Evolutionary conservation across 1,140 invertebrate species (phyloP).

Genomic region (Steinernema feltiae): DNA sequence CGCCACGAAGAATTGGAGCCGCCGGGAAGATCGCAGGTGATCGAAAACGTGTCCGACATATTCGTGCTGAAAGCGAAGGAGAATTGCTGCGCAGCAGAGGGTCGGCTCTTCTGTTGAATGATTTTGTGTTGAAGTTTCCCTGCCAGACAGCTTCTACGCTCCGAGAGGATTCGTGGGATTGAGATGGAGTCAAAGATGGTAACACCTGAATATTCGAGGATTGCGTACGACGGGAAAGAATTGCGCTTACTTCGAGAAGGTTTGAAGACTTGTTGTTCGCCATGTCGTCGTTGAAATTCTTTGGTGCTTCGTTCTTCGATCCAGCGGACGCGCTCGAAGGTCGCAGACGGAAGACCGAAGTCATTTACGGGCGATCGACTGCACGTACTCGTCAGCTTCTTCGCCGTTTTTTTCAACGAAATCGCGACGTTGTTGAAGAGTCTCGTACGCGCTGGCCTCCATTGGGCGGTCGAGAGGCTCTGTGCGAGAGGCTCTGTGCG

Average conservation of each 20-base stretch:
- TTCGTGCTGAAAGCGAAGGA: too few relatives aligned
- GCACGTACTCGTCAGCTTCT: constrained; percentile 39
- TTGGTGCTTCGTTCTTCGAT: neutral
- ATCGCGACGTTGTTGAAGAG: constrained; percentile 43
- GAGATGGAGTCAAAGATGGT: neutral
- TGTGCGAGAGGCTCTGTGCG: constrained; percentile 2
- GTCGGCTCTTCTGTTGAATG: too few relatives aligned
- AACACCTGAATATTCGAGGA: neutral
- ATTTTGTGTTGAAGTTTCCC: too few relatives aligned
- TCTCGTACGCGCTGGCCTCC: constrained; percentile 15
- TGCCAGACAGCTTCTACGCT: too few relatives aligned
- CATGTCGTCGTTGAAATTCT: neutral
- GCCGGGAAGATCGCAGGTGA: too few relatives aligned
- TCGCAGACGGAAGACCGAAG: neutral
- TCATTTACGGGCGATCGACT: constrained; percentile 4
- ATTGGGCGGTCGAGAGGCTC: constrained; percentile 2
- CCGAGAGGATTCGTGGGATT: too few relatives aligned
- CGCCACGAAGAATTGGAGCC: too few relatives aligned
- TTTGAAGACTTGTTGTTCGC: neutral
- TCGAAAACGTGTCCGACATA: too few relatives aligned
- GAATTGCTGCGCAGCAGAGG: too few relatives aligned
- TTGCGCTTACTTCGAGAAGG: neutral
- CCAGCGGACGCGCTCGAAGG: neutral
- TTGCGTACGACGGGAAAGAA: neutral
- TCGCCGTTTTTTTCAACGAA: constrained; percentile 26